Base-by-base conservation (phyloP, 2,113 vertebrate species). In the Phainopepla nitens region DNA sequence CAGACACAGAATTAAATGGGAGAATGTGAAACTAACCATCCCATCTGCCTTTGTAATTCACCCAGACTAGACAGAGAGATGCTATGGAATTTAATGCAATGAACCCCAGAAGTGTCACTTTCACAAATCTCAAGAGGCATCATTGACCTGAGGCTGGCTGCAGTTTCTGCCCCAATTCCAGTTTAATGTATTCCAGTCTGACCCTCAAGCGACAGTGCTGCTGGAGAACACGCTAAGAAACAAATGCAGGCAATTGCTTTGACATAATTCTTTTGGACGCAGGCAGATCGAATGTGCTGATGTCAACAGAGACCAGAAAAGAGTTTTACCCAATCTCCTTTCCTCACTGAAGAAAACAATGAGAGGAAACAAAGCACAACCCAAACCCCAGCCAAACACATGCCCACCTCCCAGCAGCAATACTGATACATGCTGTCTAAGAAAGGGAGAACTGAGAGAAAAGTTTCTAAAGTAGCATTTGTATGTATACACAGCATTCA, bases 81-180 rank as follows among this genome's bases (percentile, higher is more conserved):
- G 69, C 69, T 78, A 79, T 29, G 88, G 56, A 78, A 90, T 85
- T 75, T 82, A 90, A 96, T 84, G 82, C 65, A 92, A 65, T 79
- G 88, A 96, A 94, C 69, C 57, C 80, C 80, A 87, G 89, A 92
- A 96, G 90, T 87, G 93, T 96, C 96, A 93, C 90, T 95, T 96
- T 87, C 22, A 5, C 86, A 87, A 61, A 97, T 89, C 93, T 96
- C 96, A 96, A 94, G 93, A 90, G 89, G 93, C 87, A 89, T 85
- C 16, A 29, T 45, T 89, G 96, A 95, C 84, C 84, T 13, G 28
- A 93, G 70, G 79, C 82, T 90, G 92, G 75, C 90, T 92, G 86
- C 95, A 88, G 68, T 88, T 93, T 96, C 80, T 96, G 94, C 87
- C 94, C 92, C 92, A 94, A 60, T 96, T 97, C 95, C 87, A 89